Conservation (phyloP, 2,888 invertebrate genomes). For the Polyommatus iphigenia region DNA sequence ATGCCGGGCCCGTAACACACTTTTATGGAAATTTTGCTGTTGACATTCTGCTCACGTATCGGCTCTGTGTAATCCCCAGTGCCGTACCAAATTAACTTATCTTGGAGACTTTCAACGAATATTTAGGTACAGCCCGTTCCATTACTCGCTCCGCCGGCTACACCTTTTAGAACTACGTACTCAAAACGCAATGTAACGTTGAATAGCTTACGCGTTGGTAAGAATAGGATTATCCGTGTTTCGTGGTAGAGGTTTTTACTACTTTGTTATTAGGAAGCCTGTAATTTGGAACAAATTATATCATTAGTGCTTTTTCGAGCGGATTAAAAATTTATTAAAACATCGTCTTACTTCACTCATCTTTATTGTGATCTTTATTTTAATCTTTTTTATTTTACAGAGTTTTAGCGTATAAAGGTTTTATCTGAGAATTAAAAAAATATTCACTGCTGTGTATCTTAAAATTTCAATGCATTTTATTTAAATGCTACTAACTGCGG, state of each 20-base stretch:
- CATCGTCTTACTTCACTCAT: neutral
- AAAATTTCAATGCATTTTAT: no score
- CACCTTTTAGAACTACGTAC: neutral
- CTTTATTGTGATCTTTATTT: constrained; percentile 9
- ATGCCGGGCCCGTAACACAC: constrained; percentile 34
- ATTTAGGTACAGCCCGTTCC: neutral
- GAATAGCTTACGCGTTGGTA: neutral
- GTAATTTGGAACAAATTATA: constrained; percentile 19
- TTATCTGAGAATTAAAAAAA: neutral
- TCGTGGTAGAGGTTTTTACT: neutral
- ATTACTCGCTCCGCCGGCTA: neutral
- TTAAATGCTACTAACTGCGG: no score
- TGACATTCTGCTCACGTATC: constrained; percentile 56
- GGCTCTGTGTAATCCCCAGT: constrained; percentile 50
- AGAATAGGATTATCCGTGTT: neutral
- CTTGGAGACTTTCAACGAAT: constrained; percentile 34
- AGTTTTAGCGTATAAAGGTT: neutral
- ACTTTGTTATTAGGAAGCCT: constrained; percentile 19
- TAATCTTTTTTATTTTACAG: neutral
- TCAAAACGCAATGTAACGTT: constrained; percentile 3
- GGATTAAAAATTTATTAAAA: constrained; percentile 14
- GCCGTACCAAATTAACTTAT: constrained; percentile 39
- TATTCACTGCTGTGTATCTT: neutral
- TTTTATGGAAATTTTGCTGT: constrained; percentile 50
- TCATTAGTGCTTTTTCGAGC: constrained; percentile 28